Base-by-base conservation (phyloP, 2,888 invertebrate species). In the Pyrgus malvae region DNA sequence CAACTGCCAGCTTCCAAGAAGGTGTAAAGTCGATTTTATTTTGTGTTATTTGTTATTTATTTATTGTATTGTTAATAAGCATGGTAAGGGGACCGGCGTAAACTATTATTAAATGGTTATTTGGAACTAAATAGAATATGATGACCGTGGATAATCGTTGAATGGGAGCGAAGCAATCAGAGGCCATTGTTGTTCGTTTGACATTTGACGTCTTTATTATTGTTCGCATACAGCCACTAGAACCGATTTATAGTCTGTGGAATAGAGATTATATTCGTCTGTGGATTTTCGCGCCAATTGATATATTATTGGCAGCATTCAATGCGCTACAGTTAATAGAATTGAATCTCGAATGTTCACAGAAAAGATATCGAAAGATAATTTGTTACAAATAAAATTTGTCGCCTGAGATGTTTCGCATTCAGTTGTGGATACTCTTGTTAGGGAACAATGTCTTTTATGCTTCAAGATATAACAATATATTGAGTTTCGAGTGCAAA, bases 41-140 rank as follows among this genome's bases (percentile, higher is more conserved):
- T 86, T 77, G 71, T 77, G 74, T 78, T 80, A 78, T 80, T 80
- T 86, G 83, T 81, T 85, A 87, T 84, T 89, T 89, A 88, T 86
- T 89, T 83, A 88, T 88, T 89, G 87, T 89, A 87, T 90, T 90
- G 86, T 90, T 90, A 89, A 90, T 90, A 88, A 83, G 86, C 87
- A 82, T 82, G 85, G 78, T 80, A 80, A 80, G 81, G 83, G 81
- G 76, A 78, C 78, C 76, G 73, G 70, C 78, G 79, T 78, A 79
- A 79, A 82, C 81, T 83, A 88, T 77, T 81, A 80, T 90, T 89
- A 89, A 89, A 90, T 80, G 88, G 78, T 89, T 89, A 90, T 90
- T 89, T 88, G 85, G 84, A 82, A 81, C 86, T 89, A 90, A 90
- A 90, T 89, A 83, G 88, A 90, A 88, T 89, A 90, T 90, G 89